Conservation (phyloP, 2,797 vertebrate species). For the Staurois parvus region DNA sequence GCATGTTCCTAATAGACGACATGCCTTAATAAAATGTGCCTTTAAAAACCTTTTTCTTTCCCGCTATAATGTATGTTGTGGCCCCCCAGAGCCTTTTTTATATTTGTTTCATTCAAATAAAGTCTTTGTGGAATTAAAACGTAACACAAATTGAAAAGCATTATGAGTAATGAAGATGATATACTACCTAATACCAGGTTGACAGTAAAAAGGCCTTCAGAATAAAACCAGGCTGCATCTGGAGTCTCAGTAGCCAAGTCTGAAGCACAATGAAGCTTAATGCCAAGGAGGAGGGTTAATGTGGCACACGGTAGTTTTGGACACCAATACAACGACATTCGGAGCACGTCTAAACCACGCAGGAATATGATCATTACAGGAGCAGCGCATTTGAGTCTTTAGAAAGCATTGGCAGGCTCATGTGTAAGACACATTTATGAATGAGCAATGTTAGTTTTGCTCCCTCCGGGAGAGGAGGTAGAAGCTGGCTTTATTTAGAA, state of each 20-base stretch:
- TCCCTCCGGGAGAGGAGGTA: constrained; percentile 27
- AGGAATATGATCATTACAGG: constrained; percentile 1
- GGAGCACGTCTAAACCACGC: neutral
- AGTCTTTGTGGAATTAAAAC: too few species aligned
- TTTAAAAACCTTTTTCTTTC: too few species aligned
- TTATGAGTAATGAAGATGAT: constrained; percentile 12
- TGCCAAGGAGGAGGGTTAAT: neutral
- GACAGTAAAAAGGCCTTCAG: constrained; percentile 26
- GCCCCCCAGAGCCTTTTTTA: too few species aligned
- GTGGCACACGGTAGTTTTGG: constrained; percentile 7
- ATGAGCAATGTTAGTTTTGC: neutral
- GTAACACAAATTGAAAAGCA: neutral
- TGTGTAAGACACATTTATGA: constrained; percentile 20
- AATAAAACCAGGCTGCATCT: neutral
- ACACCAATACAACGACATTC: neutral
- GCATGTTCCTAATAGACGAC: too few species aligned
- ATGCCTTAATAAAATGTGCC: too few species aligned
- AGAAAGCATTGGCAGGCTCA: neutral
- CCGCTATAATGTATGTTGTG: too few species aligned
- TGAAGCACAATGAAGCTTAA: neutral
- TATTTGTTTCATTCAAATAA: too few species aligned
- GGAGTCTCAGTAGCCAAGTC: neutral
- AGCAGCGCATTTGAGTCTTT: neutral
- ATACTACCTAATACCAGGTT: neutral
- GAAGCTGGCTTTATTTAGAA: constrained; percentile 51